Conservation (phyloP, 2,797 vertebrate genomes). For the Gallinago nigripennis region DNA sequence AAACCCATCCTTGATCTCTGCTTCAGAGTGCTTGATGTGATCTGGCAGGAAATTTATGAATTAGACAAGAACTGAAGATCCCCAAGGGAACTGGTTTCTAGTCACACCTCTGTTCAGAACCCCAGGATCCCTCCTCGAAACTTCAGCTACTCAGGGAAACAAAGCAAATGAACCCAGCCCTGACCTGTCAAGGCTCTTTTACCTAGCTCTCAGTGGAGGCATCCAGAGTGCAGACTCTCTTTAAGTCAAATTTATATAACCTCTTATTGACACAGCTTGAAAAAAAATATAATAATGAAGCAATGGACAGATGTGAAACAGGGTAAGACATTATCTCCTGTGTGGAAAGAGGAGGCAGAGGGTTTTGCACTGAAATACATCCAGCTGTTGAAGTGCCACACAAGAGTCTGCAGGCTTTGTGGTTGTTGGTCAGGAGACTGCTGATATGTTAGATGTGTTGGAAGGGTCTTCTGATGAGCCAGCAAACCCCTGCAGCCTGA, state of each 20-base stretch:
- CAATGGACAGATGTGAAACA: not conserved
- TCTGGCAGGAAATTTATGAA: not conserved
- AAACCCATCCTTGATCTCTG: not conserved
- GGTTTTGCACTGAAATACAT: not conserved
- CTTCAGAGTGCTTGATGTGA: not conserved
- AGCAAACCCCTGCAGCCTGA: not conserved
- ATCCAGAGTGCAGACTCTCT: not conserved
- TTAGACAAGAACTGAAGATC: not conserved
- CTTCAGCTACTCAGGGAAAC: not conserved
- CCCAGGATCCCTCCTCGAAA: not conserved
- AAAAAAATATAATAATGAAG: not conserved
- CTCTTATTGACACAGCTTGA: not conserved
- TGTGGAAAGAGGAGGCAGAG: not conserved
- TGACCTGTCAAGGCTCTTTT: not conserved
- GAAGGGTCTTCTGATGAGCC: not conserved
- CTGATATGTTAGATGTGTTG: not conserved
- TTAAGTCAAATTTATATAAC: not conserved
- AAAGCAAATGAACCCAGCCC: not conserved
- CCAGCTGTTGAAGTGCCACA: not conserved
- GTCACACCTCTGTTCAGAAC: not conserved
- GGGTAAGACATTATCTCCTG: not conserved
- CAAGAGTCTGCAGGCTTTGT: not conserved
- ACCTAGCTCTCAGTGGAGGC: not conserved
- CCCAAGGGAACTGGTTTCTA: not conserved
- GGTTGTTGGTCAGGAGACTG: not conserved